A percentile compares a stretch with the other conserved stretches of the same genome.
These are phyloP conservation scores for Caloenas nicobarica DNA, from an alignment of 2,113 vertebrate genomes.

Conservation along the genomic window DNA sequence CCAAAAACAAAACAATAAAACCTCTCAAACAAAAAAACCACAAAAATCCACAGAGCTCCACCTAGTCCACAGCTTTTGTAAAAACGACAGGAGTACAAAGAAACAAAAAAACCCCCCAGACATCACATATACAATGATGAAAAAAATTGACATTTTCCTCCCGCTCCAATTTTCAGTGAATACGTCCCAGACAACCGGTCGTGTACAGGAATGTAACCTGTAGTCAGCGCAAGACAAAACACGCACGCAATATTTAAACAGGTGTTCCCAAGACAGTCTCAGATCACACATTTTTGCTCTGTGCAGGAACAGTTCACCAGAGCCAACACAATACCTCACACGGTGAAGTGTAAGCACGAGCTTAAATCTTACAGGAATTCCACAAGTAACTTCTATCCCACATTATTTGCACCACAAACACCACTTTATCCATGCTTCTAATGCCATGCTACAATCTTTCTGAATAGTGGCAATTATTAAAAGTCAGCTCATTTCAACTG, in stretches of 20 bases:
- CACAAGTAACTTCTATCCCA: not conserved
- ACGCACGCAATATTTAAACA: not conserved
- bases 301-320: not conserved
- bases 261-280: not conserved
- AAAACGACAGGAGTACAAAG: not conserved
- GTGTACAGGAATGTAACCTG: not conserved
- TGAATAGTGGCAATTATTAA: not conserved
- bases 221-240: not conserved
- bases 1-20: not conserved
- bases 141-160: not conserved
- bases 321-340: not conserved
- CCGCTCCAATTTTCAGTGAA: not conserved
- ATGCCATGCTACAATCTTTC: not conserved
- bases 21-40: not conserved
- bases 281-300: not conserved
- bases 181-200: not conserved
- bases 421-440: not conserved
- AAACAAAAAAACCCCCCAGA: not conserved
- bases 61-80: not conserved
- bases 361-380: not conserved
- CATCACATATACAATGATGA: not conserved
- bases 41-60: not conserved
- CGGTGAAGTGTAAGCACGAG: rapidly evolving
- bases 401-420: not conserved
- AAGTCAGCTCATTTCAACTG: not conserved